Base-by-base conservation (phyloP, 1,140 invertebrate species). In the Aradophagus sp. region DNA sequence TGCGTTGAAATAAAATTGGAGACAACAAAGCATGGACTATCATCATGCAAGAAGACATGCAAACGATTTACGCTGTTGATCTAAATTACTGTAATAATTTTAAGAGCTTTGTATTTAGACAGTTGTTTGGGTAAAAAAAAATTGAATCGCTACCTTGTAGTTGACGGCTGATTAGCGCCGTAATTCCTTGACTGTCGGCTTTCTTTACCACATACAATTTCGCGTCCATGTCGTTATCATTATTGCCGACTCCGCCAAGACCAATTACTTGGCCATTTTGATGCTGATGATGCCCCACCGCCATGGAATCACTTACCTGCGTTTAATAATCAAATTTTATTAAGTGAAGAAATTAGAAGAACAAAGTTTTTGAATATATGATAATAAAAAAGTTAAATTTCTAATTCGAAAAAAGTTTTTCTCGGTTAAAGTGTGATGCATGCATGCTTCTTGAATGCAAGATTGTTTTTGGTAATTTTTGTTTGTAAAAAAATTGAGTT, bases 261-360 rank as follows among this genome's bases (percentile, higher is more conserved):
- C 82, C 77, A 53, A 85, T 78, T 27, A 87, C 80, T 77, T 91
- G 91, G 29, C 89, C 90, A 74, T 91, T 91, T 62, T 87, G 86
- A 16, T 91, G 89, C 59, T 91, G 84, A 78, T 92, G 90, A 78
- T 91, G 90, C 82, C 90, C 91, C 76, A 89, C 89, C 35, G 91
- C 89, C 90, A 92, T 92, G 38, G 92, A 92, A 86, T 93, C 92
- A 82, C 91, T 93, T 63, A 93, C 91, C 92, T 93, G n/a, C n/a
- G n/a, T n/a, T n/a, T n/a, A n/a, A n/a, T n/a, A n/a, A n/a, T n/a
- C 77, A 12, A 20, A 56, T 26, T 23, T 23, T 23, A 23, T 23
- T 5, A 23, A 5, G 8, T 23, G 8, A 23, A 4, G 8, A 23
- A 23, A 5, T 23, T n/a, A n/a, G n/a, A n/a, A n/a, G n/a, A n/a